phyloP scores from a whole-genome alignment of 1,140 invertebrate genomes.

The silkworm (Bombyx mori) region DNA sequence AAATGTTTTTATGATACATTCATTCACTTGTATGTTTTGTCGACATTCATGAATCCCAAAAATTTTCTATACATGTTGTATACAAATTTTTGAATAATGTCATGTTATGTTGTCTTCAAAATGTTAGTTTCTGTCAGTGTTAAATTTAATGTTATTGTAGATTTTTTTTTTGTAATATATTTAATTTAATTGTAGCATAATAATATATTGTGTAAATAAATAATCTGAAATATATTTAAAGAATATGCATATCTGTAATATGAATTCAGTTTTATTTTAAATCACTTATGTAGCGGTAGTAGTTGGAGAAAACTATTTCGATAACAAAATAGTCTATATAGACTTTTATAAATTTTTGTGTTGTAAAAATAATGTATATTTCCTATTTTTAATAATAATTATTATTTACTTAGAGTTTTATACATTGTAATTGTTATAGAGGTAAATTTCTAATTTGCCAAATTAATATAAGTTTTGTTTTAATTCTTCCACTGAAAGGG shows the following conservation, averaged over 20 bases:
- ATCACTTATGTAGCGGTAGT: constrained; percentile 33
- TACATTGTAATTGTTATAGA: constrained; percentile 53
- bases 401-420: constrained; percentile 55
- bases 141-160: constrained; percentile 22
- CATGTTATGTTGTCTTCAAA: too few relatives aligned
- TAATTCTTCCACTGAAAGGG: constrained; percentile 63
- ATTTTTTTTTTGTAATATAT: constrained; percentile 46
- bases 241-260: constrained; percentile 44
- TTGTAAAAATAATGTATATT: constrained; percentile 65
- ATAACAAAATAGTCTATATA: constrained; percentile 41
- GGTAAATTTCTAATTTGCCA: constrained; percentile 64
- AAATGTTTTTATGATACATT: neutral
- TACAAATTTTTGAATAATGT: constrained; percentile 3
- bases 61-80: constrained; percentile 16
- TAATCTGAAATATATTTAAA: constrained; percentile 34
- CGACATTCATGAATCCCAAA: constrained; percentile 5
- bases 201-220: constrained; percentile 51
- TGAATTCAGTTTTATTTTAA: constrained; percentile 30
- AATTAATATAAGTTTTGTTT: constrained; percentile 66
- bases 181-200: constrained; percentile 22
- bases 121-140: too few relatives aligned
- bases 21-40: neutral
- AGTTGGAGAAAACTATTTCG: constrained; percentile 44
- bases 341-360: constrained; percentile 32
- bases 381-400: constrained; percentile 31